A percentile compares a stretch with the other conserved stretches of the same genome.
phyloP scores from a whole-genome alignment of 2,113 vertebrate species.

The Pipa parva region DNA sequence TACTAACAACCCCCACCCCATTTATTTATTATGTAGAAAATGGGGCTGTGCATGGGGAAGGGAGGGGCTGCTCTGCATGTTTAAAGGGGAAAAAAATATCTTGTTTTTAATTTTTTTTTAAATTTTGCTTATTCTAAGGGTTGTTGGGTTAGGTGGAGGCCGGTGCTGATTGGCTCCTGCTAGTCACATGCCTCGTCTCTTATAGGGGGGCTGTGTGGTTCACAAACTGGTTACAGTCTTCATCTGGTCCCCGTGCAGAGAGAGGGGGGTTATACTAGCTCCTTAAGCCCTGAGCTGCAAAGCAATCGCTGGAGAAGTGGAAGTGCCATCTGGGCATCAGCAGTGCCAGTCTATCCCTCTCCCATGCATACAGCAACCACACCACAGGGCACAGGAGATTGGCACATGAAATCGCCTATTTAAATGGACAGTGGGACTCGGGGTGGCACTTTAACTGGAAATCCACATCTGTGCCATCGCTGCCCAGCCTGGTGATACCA shows the following conservation, averaged over 20 bases:
- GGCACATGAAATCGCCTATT: conserved; percentile 27
- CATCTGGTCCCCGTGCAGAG: conserved; percentile 37
- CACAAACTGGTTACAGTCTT: conserved; percentile 51
- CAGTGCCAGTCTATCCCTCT: neutral
- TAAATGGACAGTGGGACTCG: neutral
- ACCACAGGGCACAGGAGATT: neutral
- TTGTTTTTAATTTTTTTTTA: no score
- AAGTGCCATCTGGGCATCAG: neutral
- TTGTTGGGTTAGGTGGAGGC: conserved; percentile 61
- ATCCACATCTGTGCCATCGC: conserved; percentile 28
- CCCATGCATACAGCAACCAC: conserved; percentile 2
- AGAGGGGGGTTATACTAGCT: neutral
- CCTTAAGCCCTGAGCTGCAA: neutral
- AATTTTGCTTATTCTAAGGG: conserved; percentile 33
- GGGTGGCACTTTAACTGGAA: conserved; percentile 36
- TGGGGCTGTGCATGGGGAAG: neutral
- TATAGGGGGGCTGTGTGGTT: conserved; percentile 58
- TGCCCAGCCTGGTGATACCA: conserved; percentile 39
- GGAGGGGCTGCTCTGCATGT: conserved; percentile 11
- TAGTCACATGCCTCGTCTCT: conserved; percentile 67
- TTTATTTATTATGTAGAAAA: no score
- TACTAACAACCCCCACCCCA: no score
- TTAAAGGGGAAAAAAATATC: conserved; percentile 12
- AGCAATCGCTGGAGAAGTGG: neutral
- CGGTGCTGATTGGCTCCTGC: conserved; percentile 62